phyloP scores from a whole-genome alignment of 2,797 vertebrate species.

The Spheniscus humboldti region DNA sequence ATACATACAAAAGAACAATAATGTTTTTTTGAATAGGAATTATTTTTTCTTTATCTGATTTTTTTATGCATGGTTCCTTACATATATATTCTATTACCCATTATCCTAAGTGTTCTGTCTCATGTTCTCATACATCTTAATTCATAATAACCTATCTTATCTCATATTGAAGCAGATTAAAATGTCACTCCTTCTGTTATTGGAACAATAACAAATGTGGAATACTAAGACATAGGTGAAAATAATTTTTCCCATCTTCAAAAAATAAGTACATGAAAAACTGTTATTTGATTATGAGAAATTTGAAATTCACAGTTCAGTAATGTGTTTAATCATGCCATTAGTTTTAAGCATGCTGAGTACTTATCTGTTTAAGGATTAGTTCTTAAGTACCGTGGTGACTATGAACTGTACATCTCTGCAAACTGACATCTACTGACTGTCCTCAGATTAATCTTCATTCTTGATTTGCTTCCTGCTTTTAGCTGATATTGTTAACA shows the following conservation, averaged over 20 bases:
- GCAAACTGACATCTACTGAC: not conserved
- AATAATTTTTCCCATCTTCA: not conserved
- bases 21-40: not conserved
- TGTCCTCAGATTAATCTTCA: not conserved
- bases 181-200: not conserved
- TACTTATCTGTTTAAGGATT: not conserved
- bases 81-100: not conserved
- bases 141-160: not conserved
- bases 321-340: not conserved
- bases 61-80: not conserved
- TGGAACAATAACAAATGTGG: not conserved
- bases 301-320: not conserved
- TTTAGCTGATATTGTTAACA: not conserved
- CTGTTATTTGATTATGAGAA: not conserved
- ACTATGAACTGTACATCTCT: not conserved
- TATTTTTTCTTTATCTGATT: not conserved
- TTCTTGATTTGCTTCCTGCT: not conserved
- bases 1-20: not conserved
- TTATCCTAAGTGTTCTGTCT: not conserved
- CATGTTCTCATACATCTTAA: not conserved
- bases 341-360: not conserved
- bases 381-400: not conserved
- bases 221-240: not conserved
- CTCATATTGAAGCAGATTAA: not conserved
- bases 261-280: not conserved